These are phyloP conservation scores for Carcina quercana DNA, from an alignment of 2,888 invertebrate species.

Conservation along the genomic window DNA sequence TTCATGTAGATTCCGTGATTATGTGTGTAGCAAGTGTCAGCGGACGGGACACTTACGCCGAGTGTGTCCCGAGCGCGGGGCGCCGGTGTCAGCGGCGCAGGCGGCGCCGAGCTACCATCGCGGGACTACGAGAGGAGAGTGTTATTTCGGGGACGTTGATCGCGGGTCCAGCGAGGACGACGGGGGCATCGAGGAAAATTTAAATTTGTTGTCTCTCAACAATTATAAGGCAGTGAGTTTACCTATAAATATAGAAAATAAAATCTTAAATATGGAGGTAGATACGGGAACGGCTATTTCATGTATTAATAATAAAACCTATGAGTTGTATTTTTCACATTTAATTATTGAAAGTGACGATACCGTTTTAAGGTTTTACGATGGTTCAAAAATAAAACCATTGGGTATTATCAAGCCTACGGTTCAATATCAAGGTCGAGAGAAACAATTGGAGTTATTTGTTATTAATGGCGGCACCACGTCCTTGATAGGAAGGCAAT, in stretches of 20 bases:
- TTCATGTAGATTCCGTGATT: neutral
- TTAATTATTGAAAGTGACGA: conserved; percentile 8
- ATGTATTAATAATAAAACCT: conserved; percentile 7
- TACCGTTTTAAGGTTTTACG: conserved; percentile 7
- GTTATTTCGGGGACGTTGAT: neutral
- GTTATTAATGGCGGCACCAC: conserved; percentile 9
- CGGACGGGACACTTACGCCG: neutral
- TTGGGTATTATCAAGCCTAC: conserved; percentile 5
- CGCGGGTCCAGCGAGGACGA: neutral
- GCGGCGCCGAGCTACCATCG: neutral
- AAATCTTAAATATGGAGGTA: conserved; percentile 11
- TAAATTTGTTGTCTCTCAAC: neutral
- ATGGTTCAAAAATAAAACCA: conserved; percentile 5
- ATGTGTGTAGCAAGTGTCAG: neutral
- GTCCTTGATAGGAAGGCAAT: conserved; percentile 10
- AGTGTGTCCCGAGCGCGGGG: neutral
- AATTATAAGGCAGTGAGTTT: conserved; percentile 12
- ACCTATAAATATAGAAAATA: conserved; percentile 7
- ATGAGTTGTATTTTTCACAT: conserved; percentile 6
- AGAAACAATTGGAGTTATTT: conserved; percentile 9
- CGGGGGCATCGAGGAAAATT: neutral
- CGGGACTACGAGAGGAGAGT: neutral
- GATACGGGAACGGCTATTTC: conserved; percentile 13
- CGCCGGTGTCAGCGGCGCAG: neutral
- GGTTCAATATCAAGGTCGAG: conserved; percentile 2